Conservation (phyloP, 2,888 invertebrate genomes). For the Chrysolina oricalcia region DNA sequence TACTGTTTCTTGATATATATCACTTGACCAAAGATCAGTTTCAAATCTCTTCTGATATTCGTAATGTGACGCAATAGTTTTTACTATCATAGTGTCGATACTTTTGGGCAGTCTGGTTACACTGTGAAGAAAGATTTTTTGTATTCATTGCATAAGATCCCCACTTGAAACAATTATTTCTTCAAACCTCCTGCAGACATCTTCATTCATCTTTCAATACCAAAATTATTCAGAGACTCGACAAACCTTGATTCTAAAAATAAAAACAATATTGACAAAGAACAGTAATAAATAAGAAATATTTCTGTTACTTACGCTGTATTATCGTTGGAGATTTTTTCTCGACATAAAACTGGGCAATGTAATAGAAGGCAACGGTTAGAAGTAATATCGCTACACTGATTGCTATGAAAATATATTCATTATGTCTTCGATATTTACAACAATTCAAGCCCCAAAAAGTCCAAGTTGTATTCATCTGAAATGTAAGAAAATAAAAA, state of each 20-base stretch:
- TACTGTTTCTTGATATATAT: no score
- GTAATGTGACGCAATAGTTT: no score
- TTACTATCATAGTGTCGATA: no score
- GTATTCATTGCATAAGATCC: neutral
- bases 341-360: constrained; percentile 72
- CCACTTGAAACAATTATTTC: neutral
- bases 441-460: constrained; percentile 80
- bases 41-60: no score
- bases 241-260: constrained; percentile 69
- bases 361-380: constrained; percentile 76
- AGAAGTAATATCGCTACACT: constrained; percentile 73
- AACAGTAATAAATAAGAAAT: constrained; percentile 24
- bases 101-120: no score
- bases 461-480: constrained; percentile 80
- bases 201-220: neutral
- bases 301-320: constrained; percentile 65
- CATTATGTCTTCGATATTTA: constrained; percentile 74
- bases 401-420: constrained; percentile 75
- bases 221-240: constrained; percentile 58
- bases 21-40: no score
- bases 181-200: neutral
- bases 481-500: constrained; percentile 57
- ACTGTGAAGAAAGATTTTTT: no score
- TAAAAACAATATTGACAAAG: constrained; percentile 38
- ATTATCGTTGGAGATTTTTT: constrained; percentile 65